Evolutionary conservation across 2,888 invertebrate genomes (phyloP), one percentile per base, ranked within the genome.

Genomic region (Coelinius sp.): DNA sequence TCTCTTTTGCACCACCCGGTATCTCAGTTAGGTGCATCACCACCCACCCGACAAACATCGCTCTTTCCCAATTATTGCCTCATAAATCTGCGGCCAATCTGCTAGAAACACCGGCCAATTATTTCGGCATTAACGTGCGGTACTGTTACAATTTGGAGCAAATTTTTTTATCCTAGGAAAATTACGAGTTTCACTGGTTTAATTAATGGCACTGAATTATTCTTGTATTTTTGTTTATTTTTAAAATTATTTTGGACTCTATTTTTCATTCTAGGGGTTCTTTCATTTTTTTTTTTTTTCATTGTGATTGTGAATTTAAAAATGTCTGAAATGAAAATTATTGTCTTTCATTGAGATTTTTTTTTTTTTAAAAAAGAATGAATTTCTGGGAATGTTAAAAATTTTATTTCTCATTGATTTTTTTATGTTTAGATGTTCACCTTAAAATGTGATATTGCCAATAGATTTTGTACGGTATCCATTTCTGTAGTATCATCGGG

Each of bases 401-500:
- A 41, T 41, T 5, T 17, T 49, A 17, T 4, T 1, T 49, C 2
- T 49, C 46, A 49, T 49, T 49, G 41, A 41, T 20, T 49, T 20
- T 14, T 49, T 49, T 20, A 49, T 49, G 46, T 17, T 49, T 49
- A 17, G 20, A 4, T 14, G 14, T 49, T 14, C 1, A 20, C 20
- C 20, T 17, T 17, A 17, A 49, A 49, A 49, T 49, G 20, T 10
- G 46, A 49, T 5, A 49, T 49, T 49, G 46, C 46, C 46, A 14
- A 49, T 49, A 49, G 46, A 49, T 49, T 49, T 20, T 20, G n/a
- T 14, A 17, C 46, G 20, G 14, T 49, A 49, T 85, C 85, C 84
- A 86, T 86, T 86, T 85, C 86, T 85, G 83, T 83, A 83, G 84
- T 85, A 85, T 86, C 86, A 85, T 86, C 85, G 46, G 20, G 46